Conservation (phyloP, 2,888 invertebrate genomes). For the Drosophila neutralis region DNA sequence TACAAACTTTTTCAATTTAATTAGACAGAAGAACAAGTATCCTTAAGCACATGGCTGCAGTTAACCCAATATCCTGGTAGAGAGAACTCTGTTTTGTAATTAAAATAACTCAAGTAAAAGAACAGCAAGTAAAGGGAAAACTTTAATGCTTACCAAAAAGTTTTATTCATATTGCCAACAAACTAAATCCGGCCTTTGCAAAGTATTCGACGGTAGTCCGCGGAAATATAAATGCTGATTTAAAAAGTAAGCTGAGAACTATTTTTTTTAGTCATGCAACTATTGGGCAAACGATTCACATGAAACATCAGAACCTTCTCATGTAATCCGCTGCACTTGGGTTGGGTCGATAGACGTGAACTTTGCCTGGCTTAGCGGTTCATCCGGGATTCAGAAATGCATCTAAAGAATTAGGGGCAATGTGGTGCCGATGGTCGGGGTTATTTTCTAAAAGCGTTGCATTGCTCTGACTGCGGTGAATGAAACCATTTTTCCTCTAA, state of each 20-base stretch:
- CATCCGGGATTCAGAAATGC: slow-evolving; percentile 54
- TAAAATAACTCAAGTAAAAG: not conserved
- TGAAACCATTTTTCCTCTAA: slow-evolving; percentile 35
- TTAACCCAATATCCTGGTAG: not conserved
- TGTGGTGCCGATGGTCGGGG: slow-evolving; percentile 12
- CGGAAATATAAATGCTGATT: slow-evolving; percentile 11
- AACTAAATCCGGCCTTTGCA: not conserved
- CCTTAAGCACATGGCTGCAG: not conserved
- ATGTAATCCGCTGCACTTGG: slow-evolving; percentile 47
- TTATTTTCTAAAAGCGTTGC: slow-evolving; percentile 49
- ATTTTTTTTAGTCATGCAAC: slow-evolving; percentile 3
- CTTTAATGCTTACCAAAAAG: slow-evolving; percentile 8
- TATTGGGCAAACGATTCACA: slow-evolving; percentile 29
- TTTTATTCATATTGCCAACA: slow-evolving; percentile 2
- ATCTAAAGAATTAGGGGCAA: slow-evolving; percentile 34
- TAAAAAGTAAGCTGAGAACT: slow-evolving; percentile 11
- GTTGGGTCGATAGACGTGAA: slow-evolving; percentile 64
- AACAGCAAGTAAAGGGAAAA: slow-evolving; percentile 1
- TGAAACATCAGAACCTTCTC: slow-evolving; percentile 33
- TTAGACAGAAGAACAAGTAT: not conserved
- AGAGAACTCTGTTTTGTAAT: not conserved
- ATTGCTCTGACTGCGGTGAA: slow-evolving; percentile 35
- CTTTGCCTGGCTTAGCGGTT: slow-evolving; percentile 67
- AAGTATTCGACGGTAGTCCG: not conserved
- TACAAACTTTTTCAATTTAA: not conserved